Evolutionary conservation across 2,113 vertebrate genomes (phyloP), one percentile per base, ranked within the genome.

Genomic region (Rhinopomastus cyanomelas): DNA sequence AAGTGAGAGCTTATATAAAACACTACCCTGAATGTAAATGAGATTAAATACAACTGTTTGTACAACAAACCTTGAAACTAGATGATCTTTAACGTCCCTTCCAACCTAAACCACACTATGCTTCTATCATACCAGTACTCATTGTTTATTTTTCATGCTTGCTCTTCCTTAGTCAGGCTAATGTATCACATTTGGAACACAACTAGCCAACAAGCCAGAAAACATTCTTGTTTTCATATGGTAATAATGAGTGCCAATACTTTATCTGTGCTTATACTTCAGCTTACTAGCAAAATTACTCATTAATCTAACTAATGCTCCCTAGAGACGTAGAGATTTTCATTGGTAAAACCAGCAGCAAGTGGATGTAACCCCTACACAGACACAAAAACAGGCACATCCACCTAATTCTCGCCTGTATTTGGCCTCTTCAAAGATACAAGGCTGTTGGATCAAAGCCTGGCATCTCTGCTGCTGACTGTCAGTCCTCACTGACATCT

Each of bases 401-500:
- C n/a, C 57, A 81, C 48, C 59, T 30, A 53, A 36, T 37, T 74
- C 69, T 44, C 60, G 49, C 36, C 51, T 81, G n/a, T 60, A 29
- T 74, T 48, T 6, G 21, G 78, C 42, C 57, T 76, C 71, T 76
- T 21, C 61, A 65, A 59, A 71, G 61, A 60, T 20, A 44, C 8
- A 29, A 25, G 46, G 20, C 12, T 53, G 59, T 59, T 95, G 92
- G 81, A 94, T 22, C 22, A 27, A 74, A 93, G 78, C 94, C 95
- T 74, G 81, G 64, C 42, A 51, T 66, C 60, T 44, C 17, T 15
- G 83, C 80, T 68, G 85, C 84, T 68, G 79, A 27, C 71, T 69
- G 88, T 77, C 85, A 93, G 85, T 67, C 81, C 67, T 67, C 80
- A 65, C 25, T 76, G 92, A 90, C 80, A 96, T 88, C 83, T 44